Evolutionary conservation across 2,113 vertebrate species (phyloP), one percentile per base, ranked within the genome.

Genomic region (Aegotheles bennettii): DNA sequence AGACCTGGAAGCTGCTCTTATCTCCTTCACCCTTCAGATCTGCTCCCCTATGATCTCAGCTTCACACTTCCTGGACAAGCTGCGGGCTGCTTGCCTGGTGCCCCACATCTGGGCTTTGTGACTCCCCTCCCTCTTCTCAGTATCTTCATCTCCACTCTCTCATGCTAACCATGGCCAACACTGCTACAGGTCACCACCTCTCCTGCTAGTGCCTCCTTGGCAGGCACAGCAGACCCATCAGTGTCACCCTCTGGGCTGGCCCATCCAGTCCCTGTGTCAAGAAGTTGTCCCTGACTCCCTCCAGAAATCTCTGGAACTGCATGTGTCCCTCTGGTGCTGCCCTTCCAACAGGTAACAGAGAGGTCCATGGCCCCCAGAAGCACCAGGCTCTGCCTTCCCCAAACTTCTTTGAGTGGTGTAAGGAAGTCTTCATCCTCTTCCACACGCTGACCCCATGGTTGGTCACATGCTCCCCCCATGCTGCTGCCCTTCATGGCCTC

Each of bases 21-120:
- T 24, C 6, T 60, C 25, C 60, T 56, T 45, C 36, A 65, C 11
- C 16, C 45, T 90, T 70, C 61, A 80, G 40, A 79, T 28, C 16
- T 38, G 31, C 36, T 84, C 19, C 40, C 11, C 2, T 45, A 6
- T 12, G 16, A 70, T 45, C 36, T 36, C 63, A 80, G 19, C 29
- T 51, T 18, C 33, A 13, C 1, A 1, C 0, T 2, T 33, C 10
- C 63, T 25, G 26, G 7, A 24, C 36, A 50, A 65, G 35, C 25
- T 2, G 8, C 38, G 25, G n/a, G n/a, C 51, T 83, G 45, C 26
- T 84, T 3, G 2, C 17, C 38, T 26, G 16, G 23, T 43, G 31
- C 23, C 16, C 12, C 31, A 14, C 0, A 2, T 73, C 40, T n/a
- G 51, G 3, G 23, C 51, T 43, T 38, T n/a, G 51, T 4, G 5